Base-by-base conservation (phyloP, 2,888 invertebrate genomes). In the Podabrus alpinus region DNA sequence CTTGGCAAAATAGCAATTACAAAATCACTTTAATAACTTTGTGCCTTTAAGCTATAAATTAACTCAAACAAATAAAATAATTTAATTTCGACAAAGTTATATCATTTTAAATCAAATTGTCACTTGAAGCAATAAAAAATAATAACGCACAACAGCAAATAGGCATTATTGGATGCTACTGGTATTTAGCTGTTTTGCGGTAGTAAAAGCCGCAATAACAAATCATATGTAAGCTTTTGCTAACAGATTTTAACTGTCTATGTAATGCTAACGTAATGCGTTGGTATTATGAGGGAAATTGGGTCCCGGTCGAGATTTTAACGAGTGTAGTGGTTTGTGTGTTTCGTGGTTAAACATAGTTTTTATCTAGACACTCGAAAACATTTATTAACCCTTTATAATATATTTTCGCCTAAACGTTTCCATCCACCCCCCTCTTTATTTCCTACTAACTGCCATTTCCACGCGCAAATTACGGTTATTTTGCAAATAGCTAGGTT, bases 161-260 rank as follows among this genome's bases (percentile, higher is more conserved):
- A 10, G 29, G 67, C 64, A 72, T 74, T 77, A 72, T 74, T 74
- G 71, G 29, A 72, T 74, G 72, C 68, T 74, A 72, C 72, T 68
- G 77, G 74, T 77, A 72, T 77, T 73, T 66, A 73, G 70, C 77
- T 80, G 84, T 86, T 86, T 84, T 86, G 86, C 82, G 86, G 86
- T 83, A 79, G 81, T 82, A 82, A 84, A 85, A 84, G 84, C 87
- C 87, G 84, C 86, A 87, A 86, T 83, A 86, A 87, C 86, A 87
- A 87, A 87, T 87, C 87, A 87, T 86, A 84, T 85, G 85, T 86
- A 86, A 87, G 86, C 86, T 86, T 86, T 86, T 86, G 86, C 86
- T 86, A 86, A 86, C 87, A 86, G 87, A 87, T 86, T 87, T 86
- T 86, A 86, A 87, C 86, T 86, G 86, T 86, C 86, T 83, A 81